Conservation (phyloP, 2,888 invertebrate species). For the Macaria liturata region DNA sequence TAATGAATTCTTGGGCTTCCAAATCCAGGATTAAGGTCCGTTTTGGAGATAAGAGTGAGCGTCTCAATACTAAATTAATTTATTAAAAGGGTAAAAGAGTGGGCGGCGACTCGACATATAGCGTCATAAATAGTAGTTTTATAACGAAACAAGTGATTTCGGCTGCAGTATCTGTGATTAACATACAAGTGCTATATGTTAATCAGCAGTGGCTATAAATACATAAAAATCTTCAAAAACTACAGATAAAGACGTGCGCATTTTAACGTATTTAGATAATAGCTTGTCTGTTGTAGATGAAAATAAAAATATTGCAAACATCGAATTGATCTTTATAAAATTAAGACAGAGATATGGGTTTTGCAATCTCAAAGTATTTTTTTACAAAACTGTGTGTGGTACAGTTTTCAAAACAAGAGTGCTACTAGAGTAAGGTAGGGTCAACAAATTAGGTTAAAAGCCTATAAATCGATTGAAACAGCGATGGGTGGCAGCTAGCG, state of each 20-base stretch:
- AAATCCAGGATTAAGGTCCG: constrained; percentile 57
- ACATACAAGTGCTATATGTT: too few relatives aligned
- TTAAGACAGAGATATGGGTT: neutral
- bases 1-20: constrained; percentile 54
- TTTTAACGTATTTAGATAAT: too few relatives aligned
- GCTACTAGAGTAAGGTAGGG: constrained; percentile 29
- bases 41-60: constrained; percentile 51
- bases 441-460: constrained; percentile 82
- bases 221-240: too few relatives aligned
- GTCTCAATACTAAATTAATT: constrained; percentile 60
- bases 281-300: too few relatives aligned
- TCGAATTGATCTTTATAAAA: neutral
- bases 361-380: too few relatives aligned
- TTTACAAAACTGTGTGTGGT: neutral
- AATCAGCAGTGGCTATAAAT: too few relatives aligned
- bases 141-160: neutral
- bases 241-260: too few relatives aligned
- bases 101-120: constrained; percentile 42
- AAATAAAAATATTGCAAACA: too few relatives aligned
- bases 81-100: constrained; percentile 52
- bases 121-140: constrained; percentile 3
- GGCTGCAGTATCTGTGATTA: neutral
- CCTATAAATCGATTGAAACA: constrained; percentile 80
- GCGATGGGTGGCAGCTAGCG: constrained; percentile 69
- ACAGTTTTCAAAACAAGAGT: neutral